These are phyloP conservation scores for Leptura quadrifasciata DNA, from an alignment of 2,888 invertebrate species.

Conservation along the genomic window DNA sequence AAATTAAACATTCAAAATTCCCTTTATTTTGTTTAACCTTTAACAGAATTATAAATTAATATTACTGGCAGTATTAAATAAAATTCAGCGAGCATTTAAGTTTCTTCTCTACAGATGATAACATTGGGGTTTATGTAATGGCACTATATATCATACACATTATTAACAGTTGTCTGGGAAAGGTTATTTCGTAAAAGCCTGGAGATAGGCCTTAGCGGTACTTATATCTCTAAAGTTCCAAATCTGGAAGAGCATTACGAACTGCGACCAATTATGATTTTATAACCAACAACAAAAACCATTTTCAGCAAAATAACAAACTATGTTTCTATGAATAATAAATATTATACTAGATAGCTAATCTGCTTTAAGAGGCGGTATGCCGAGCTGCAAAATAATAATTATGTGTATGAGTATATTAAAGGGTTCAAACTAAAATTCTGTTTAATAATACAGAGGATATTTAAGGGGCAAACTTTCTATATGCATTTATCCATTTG, in stretches of 20 bases:
- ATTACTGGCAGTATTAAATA: background rate
- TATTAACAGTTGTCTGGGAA: conserved; percentile 7
- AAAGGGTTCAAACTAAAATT: no score
- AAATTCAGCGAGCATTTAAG: background rate
- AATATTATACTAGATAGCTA: background rate
- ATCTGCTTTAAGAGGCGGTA: background rate
- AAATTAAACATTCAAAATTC: no score
- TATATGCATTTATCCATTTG: no score
- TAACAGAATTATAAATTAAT: background rate
- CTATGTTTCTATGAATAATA: background rate
- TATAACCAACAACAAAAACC: conserved; percentile 1
- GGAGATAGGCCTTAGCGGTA: conserved; percentile 4
- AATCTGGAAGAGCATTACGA: background rate
- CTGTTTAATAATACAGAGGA: no score
- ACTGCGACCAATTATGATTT: conserved; percentile 7
- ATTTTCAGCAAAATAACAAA: background rate
- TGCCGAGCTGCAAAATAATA: no score
- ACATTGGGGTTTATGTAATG: background rate
- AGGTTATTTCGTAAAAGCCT: conserved; percentile 7
- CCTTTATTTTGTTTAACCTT: background rate
- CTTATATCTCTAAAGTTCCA: background rate
- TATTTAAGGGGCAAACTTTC: no score
- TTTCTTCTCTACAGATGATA: background rate
- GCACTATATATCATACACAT: background rate
- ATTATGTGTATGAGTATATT: no score